phyloP scores from a whole-genome alignment of 2,113 vertebrate species.

The Pheucticus melanocephalus region DNA sequence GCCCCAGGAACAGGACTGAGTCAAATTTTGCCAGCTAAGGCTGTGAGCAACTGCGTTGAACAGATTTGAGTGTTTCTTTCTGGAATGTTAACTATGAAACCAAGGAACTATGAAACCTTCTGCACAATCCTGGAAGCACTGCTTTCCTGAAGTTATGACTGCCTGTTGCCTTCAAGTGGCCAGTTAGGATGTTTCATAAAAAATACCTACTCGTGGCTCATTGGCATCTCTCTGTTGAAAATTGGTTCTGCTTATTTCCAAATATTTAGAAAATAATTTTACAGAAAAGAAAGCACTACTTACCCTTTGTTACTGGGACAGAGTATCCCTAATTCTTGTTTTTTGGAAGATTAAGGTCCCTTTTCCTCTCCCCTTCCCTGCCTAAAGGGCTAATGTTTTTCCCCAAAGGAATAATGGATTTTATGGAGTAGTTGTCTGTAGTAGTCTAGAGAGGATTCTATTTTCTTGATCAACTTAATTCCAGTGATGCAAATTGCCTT shows the following conservation, averaged over 20 bases:
- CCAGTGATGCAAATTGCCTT: not conserved
- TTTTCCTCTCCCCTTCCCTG: not conserved
- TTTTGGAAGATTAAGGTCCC: not conserved
- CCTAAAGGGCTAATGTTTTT: not conserved
- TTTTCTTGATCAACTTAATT: not conserved
- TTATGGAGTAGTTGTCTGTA: not conserved
- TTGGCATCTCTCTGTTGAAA: not conserved
- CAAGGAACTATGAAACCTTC: not conserved
- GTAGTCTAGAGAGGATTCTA: not conserved
- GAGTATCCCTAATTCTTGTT: not conserved
- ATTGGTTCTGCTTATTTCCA: not conserved
- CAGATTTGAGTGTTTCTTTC: not conserved
- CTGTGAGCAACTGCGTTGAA: not conserved
- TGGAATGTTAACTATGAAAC: not conserved
- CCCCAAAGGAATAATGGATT: not conserved
- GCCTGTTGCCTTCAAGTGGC: not conserved
- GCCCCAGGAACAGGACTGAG: not conserved
- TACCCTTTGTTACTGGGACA: not conserved
- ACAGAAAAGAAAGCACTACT: not conserved
- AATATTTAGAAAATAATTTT: not conserved
- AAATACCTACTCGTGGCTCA: not conserved
- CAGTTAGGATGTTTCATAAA: not conserved
- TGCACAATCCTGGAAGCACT: fast-evolving
- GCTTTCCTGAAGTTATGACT: not conserved
- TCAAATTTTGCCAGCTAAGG: not conserved